These are phyloP conservation scores for Geodia barretti DNA, from an alignment of 37 sponge, comb jelly and placozoan species.

Conservation along the genomic window DNA sequence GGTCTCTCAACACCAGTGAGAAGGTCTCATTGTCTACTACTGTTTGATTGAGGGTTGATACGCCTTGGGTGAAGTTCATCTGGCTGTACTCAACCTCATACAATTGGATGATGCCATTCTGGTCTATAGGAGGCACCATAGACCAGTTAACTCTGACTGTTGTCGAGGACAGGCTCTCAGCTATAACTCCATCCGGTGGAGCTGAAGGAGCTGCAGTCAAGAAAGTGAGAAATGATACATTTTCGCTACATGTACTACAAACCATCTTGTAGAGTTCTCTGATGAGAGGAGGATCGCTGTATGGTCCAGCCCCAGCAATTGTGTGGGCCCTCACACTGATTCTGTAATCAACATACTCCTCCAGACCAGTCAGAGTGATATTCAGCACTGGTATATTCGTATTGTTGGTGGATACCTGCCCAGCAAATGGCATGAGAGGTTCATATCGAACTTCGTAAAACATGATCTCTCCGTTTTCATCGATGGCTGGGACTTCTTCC, in stretches of 20 bases:
- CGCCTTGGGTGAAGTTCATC: not conserved
- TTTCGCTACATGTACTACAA: too few species aligned
- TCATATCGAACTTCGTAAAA: not conserved
- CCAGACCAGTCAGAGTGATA: not conserved
- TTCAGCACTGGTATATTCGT: not conserved
- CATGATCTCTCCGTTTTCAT: slow-evolving; percentile 17
- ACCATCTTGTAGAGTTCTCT: not conserved
- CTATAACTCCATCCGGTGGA: not conserved
- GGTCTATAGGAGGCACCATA: not conserved
- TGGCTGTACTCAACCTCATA: not conserved
- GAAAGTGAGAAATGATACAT: not conserved
- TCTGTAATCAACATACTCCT: slow-evolving; percentile 14
- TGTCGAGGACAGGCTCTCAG: not conserved
- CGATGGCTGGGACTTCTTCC: not conserved
- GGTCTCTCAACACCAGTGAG: not conserved
- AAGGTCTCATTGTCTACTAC: not conserved
- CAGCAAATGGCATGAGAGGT: not conserved
- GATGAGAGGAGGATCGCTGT: not conserved
- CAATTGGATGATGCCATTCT: not conserved
- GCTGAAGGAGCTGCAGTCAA: not conserved
- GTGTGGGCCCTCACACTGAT: slow-evolving; percentile 30
- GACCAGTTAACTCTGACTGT: not conserved
- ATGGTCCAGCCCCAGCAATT: slow-evolving; percentile 16
- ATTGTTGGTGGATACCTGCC: not conserved
- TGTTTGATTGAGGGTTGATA: not conserved